Conservation (phyloP, 2,113 vertebrate species). For the Tylochromis polylepis region DNA sequence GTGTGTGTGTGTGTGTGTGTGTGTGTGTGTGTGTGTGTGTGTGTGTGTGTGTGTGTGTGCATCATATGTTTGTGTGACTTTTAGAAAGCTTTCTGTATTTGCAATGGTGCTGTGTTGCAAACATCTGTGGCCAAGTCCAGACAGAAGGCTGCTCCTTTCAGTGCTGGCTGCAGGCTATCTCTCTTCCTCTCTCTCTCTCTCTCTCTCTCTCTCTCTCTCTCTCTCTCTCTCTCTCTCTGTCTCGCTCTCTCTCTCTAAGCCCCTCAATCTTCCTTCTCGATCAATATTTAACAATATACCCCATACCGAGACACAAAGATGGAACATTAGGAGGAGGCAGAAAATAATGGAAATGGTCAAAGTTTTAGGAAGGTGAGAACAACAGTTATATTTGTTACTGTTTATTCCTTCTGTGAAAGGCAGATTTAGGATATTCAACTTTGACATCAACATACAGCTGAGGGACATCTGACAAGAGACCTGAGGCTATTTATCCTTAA, state of each 20-base stretch:
- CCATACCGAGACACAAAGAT: constrained; percentile 32
- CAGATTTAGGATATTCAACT: constrained; percentile 5
- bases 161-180: constrained; percentile 32
- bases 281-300: constrained; percentile 66
- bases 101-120: constrained; percentile 42
- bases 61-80: constrained; percentile 17
- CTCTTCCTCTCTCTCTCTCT: neutral
- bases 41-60: neutral
- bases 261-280: constrained; percentile 4
- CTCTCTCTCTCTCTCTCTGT: neutral
- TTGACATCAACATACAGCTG: neutral
- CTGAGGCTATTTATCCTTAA: neutral
- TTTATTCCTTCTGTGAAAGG: neutral
- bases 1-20: neutral
- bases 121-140: constrained; percentile 62
- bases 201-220: too few species aligned
- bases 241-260: neutral
- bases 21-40: neutral
- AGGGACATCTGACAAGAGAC: neutral
- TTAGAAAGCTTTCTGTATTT: constrained; percentile 44
- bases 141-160: constrained; percentile 57
- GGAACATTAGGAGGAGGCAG: neutral
- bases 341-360: neutral
- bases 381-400: neutral
- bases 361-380: constrained; percentile 2